Conservation (phyloP, 2,888 invertebrate species). For the Hofmannophila pseudospretella region DNA sequence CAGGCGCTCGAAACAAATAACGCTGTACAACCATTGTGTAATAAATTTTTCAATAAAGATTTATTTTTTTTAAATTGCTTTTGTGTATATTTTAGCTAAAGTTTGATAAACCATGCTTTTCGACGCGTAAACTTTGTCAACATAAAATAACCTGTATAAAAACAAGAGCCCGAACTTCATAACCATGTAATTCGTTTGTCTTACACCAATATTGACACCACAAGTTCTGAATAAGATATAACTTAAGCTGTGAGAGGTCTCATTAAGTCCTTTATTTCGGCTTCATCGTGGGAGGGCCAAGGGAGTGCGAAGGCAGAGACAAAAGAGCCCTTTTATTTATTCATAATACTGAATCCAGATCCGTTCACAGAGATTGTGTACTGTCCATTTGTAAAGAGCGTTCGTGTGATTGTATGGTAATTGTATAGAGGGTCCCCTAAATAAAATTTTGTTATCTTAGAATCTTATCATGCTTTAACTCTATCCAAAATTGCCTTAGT, state of each 20-base stretch:
- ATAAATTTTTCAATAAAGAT: too few relatives aligned
- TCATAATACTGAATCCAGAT: slow-evolving; percentile 33
- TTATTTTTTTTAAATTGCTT: too few relatives aligned
- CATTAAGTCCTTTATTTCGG: slow-evolving; percentile 40
- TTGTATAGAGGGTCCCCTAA: slow-evolving; percentile 2
- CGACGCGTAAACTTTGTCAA: too few relatives aligned
- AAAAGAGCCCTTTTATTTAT: slow-evolving; percentile 37
- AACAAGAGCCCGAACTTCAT: too few relatives aligned
- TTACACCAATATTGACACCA: too few relatives aligned
- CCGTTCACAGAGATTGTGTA: slow-evolving; percentile 19
- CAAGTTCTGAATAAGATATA: slow-evolving; percentile 30
- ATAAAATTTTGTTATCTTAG: slow-evolving; percentile 3
- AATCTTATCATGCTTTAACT: background rate
- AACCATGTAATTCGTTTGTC: too few relatives aligned
- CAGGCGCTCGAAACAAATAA: too few relatives aligned
- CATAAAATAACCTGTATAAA: too few relatives aligned
- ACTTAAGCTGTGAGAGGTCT: slow-evolving; percentile 26
- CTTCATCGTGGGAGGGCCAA: slow-evolving; percentile 37
- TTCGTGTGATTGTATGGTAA: slow-evolving; percentile 15
- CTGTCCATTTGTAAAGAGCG: slow-evolving; percentile 20
- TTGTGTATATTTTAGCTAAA: too few relatives aligned
- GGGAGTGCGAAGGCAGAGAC: slow-evolving; percentile 18
- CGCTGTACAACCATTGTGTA: too few relatives aligned
- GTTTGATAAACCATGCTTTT: too few relatives aligned
- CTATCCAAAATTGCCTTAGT: too few relatives aligned